Evolutionary conservation across 1,140 invertebrate genomes (phyloP), one percentile per base, ranked within the genome.

Genomic region (Andricus grossulariae): DNA sequence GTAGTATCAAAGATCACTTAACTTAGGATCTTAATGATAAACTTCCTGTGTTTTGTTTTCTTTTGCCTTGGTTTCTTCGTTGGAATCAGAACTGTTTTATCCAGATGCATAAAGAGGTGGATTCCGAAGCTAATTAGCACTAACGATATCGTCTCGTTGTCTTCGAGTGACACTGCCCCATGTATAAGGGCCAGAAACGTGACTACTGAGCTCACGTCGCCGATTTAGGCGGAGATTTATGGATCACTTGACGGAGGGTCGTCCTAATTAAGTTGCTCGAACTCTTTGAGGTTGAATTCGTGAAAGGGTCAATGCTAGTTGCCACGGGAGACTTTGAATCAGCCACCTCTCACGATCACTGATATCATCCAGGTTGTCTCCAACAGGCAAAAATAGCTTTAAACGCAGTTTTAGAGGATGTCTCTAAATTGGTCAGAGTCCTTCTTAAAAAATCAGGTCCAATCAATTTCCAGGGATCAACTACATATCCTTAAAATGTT

Each of bases 171-270:
- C 32, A 66, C 25, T 66, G 60, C n/a, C 25, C 16, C 52, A 18
- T 54, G 52, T 54, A 66, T 25, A 66, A 45, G 39, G 39, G 21
- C 39, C 25, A 7, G 39, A 15, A 66, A 66, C 60, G 60, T 66
- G 60, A 66, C 60, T n/a, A 39, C 15, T 39, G 13, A 39, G 21
- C 15, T 39, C 60, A 66, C 60, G 60, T 66, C 25, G 32, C 39
- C 60, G 60, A 66, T 66, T 66, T 66, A 66, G 60, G 60, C 32
- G 60, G 60, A 66, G 60, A 66, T 66, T 66, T 66, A 66, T 66
- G 21, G 25, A 32, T 32, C 60, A 66, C 60, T 66, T 66, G 32
- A 66, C 25, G 18, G 52, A 54, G 52, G 52, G 52, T n/a, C 52
- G 52, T 54, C n/a, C 25, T 66, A 66, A 66, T 66, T 66, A 66